These are phyloP conservation scores for Ditylenchus weischeri DNA, from an alignment of 2,888 invertebrate genomes.

Conservation along the genomic window DNA sequence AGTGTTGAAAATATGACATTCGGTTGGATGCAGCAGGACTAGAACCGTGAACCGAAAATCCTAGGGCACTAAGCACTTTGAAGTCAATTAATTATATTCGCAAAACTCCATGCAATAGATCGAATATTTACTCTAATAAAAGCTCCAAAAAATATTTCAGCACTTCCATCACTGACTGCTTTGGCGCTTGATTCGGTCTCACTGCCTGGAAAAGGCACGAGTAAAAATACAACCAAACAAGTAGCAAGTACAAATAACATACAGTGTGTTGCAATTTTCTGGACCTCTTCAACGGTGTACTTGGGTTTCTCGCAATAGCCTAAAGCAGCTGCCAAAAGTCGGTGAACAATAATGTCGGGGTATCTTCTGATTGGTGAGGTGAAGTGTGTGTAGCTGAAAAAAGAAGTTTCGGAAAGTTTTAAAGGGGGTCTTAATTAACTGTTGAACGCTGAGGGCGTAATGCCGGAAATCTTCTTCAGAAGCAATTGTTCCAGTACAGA, in stretches of 20 bases:
- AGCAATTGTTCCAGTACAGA: conserved; percentile 60
- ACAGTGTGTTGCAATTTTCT: conserved; percentile 70
- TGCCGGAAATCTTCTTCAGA: conserved; percentile 66
- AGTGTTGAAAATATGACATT: no score
- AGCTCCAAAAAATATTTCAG: conserved; percentile 75
- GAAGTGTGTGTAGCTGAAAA: conserved; percentile 79
- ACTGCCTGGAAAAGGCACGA: conserved; percentile 67
- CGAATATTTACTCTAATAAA: conserved; percentile 65
- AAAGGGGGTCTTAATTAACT: conserved; percentile 55
- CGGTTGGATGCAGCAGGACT: no score
- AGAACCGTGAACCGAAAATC: no score
- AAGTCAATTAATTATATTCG: no score
- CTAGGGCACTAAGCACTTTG: no score
- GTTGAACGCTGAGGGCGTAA: conserved; percentile 82
- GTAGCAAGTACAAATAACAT: no score
- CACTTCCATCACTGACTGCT: conserved; percentile 76
- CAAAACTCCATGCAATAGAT: no score
- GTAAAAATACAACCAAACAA: no score
- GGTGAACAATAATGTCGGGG: conserved; percentile 86
- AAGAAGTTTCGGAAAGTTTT: background rate
- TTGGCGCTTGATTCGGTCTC: conserved; percentile 80
- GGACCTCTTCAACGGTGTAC: conserved; percentile 46
- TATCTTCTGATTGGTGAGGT: conserved; percentile 87
- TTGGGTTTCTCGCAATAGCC: conserved; percentile 40
- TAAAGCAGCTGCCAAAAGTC: conserved; percentile 69